A percentile compares a stretch with the other conserved stretches of the same genome.
Evolutionary conservation across 37 sponge, comb jelly and placozoan species (phyloP).

Genomic region (Mnemiopsis leidyi): DNA sequence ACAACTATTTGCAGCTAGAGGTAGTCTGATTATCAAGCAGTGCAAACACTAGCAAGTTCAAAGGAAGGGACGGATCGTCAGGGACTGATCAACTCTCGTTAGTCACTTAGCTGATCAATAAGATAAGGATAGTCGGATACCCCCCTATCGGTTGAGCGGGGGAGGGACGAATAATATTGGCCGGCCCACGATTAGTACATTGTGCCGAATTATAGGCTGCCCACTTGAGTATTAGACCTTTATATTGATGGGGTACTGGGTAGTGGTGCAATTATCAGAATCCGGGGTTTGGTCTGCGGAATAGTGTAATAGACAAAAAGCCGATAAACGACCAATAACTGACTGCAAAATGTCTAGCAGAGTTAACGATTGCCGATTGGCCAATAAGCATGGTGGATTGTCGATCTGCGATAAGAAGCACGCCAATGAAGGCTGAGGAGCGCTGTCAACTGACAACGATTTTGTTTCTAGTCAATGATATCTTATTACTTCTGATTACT

Average conservation of each 20-base stretch:
- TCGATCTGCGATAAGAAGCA: background rate
- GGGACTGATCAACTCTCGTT: background rate
- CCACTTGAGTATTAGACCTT: background rate
- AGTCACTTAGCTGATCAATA: background rate
- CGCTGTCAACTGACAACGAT: conserved; percentile 20
- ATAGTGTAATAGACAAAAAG: conserved; percentile 63
- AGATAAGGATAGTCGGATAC: background rate
- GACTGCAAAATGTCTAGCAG: conserved; percentile 43
- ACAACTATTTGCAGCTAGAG: no score
- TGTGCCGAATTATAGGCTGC: background rate
- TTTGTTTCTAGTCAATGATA: conserved; percentile 61
- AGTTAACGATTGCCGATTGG: background rate
- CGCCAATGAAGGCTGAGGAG: background rate
- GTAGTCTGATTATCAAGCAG: no score
- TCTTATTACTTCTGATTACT: conserved; percentile 61
- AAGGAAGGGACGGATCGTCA: no score
- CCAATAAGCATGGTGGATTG: background rate
- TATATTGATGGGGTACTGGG: background rate
- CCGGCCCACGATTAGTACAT: background rate
- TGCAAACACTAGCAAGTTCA: no score
- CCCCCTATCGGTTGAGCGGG: background rate
- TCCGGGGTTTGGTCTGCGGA: background rate
- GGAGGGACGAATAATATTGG: background rate
- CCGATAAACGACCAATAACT: conserved; percentile 51
- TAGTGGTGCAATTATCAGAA: background rate